These are phyloP conservation scores for Dicerorhinus sumatrensis DNA, from an alignment of 2,113 vertebrate genomes.

Conservation along the genomic window DNA sequence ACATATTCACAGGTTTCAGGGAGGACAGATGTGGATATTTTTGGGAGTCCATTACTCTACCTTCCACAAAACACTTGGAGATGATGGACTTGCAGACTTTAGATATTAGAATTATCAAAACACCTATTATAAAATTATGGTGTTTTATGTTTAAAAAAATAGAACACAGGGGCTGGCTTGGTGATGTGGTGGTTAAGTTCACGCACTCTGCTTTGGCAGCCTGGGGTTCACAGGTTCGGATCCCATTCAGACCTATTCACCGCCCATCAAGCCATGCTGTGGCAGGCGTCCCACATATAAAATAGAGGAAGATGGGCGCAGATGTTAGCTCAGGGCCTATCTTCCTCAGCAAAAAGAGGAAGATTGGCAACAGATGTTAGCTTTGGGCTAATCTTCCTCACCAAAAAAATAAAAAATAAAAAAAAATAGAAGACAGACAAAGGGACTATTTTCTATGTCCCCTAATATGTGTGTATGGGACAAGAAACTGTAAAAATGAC, in stretches of 20 bases:
- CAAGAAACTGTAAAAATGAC: background rate
- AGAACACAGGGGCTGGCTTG: background rate
- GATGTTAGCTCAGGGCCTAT: too few relatives aligned
- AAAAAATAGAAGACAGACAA: background rate
- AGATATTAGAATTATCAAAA: background rate
- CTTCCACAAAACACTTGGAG: background rate
- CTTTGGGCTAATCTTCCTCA: too few relatives aligned
- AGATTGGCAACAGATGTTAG: too few relatives aligned
- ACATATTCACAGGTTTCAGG: background rate
- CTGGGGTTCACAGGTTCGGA: too few relatives aligned
- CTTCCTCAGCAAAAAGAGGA: too few relatives aligned
- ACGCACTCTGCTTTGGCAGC: too few relatives aligned
- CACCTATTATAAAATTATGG: background rate
- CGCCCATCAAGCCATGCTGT: too few relatives aligned
- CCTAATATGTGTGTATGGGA: background rate
- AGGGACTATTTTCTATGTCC: too few relatives aligned
- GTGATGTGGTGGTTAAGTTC: too few relatives aligned
- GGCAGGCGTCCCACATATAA: too few relatives aligned
- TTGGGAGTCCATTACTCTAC: background rate
- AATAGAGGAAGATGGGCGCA: too few relatives aligned
- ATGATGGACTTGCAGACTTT: background rate
- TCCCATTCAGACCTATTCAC: too few relatives aligned
- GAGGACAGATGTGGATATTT: background rate
- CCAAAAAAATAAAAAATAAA: background rate
- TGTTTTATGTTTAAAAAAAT: background rate